These are phyloP conservation scores for Promerops cafer DNA, from an alignment of 2,113 vertebrate species.

Conservation along the genomic window DNA sequence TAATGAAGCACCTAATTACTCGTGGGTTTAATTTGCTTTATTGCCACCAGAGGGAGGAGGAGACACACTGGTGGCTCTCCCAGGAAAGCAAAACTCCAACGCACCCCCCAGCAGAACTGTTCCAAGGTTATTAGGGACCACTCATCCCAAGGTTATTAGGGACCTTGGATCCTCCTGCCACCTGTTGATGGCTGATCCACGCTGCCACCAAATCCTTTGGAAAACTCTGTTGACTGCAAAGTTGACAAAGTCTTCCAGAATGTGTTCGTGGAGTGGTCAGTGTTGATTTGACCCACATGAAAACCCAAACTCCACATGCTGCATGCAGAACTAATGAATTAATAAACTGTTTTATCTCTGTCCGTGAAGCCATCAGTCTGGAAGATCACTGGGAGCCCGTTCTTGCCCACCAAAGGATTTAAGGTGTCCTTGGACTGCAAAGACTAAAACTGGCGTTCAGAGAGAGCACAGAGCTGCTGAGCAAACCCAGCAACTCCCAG, in stretches of 20 bases:
- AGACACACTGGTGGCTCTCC: not conserved
- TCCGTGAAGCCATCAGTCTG: fast-evolving
- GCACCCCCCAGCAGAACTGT: not conserved
- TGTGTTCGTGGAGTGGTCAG: fast-evolving
- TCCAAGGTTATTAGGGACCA: not conserved
- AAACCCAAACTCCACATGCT: not conserved
- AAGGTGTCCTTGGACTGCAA: not conserved
- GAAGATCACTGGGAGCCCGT: not conserved
- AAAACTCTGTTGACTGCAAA: not conserved
- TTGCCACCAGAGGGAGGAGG: conserved; percentile 3
- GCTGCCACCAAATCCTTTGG: not conserved
- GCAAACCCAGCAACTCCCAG: not conserved
- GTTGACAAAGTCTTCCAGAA: too few species aligned
- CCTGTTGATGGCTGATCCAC: not conserved
- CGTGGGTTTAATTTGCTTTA: not conserved
- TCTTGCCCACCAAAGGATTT: not conserved
- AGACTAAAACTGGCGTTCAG: not conserved
- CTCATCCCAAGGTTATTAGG: not conserved
- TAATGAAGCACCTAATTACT: not conserved
- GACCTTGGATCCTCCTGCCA: not conserved
- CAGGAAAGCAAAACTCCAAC: not conserved
- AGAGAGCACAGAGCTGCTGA: not conserved
- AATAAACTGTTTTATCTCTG: not conserved
- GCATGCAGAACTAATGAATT: fast-evolving
- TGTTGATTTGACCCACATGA: not conserved